Evolutionary conservation across 2,797 vertebrate genomes (phyloP).

Genomic region (Tragopan temminckii): DNA sequence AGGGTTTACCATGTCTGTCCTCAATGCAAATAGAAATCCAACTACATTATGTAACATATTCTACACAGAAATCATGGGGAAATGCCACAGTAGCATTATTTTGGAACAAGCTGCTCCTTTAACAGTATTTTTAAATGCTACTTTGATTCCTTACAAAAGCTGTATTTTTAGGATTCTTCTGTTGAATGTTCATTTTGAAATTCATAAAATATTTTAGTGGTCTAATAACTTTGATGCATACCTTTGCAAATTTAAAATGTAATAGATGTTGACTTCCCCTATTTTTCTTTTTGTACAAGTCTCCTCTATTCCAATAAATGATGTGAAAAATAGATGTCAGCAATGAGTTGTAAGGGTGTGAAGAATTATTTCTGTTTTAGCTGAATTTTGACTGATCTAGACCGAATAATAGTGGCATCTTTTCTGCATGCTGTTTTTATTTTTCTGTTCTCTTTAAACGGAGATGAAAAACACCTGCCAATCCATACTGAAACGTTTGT

Average conservation of each 20-base stretch:
- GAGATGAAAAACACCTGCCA: constrained; percentile 57
- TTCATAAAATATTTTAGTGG: background rate
- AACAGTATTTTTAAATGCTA: background rate
- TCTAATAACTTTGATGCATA: background rate
- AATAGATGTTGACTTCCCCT: background rate
- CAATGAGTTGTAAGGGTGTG: background rate
- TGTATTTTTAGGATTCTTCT: background rate
- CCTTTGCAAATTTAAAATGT: background rate
- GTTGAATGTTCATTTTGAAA: background rate
- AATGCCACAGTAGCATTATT: background rate
- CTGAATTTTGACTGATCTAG: background rate
- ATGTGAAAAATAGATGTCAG: background rate
- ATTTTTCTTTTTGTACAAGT: background rate
- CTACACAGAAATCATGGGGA: constrained; percentile 10
- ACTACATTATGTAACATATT: constrained; percentile 7
- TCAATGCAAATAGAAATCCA: constrained; percentile 44
- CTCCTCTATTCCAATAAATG: background rate
- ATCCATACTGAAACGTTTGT: constrained; percentile 63
- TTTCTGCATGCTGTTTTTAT: constrained; percentile 42
- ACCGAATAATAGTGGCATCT: background rate
- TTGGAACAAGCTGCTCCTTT: background rate
- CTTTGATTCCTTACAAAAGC: background rate
- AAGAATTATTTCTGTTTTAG: background rate
- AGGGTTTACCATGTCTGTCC: constrained; percentile 27
- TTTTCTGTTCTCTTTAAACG: constrained; percentile 55